phyloP scores from a whole-genome alignment of 2,797 vertebrate genomes.

The Sternotherus odoratus region DNA sequence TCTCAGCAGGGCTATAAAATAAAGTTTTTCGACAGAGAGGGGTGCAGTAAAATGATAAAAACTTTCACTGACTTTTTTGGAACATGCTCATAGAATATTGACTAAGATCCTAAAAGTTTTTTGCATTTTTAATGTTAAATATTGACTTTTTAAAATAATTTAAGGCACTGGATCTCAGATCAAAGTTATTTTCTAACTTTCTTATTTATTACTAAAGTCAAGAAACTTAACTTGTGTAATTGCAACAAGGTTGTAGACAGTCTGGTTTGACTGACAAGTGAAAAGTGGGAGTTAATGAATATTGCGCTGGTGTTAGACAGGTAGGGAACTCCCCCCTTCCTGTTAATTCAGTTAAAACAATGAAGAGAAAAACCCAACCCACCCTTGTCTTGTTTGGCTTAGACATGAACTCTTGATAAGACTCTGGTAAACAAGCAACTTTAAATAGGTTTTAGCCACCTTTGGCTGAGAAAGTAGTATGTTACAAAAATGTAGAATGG shows the following conservation, averaged over 20 bases:
- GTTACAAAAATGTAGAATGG: constrained; percentile 55
- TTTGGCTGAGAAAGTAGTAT: constrained; percentile 75
- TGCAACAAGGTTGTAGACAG: constrained; percentile 55
- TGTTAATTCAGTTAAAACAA: constrained; percentile 82
- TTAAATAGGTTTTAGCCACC: constrained; percentile 65
- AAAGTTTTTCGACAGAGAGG: background rate
- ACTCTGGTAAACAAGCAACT: constrained; percentile 75
- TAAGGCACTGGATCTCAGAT: background rate
- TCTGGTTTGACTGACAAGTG: constrained; percentile 71
- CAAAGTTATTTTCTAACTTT: constrained; percentile 36
- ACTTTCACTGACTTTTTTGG: background rate
- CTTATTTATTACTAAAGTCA: constrained; percentile 33
- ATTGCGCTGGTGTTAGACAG: constrained; percentile 78
- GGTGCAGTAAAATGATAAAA: background rate
- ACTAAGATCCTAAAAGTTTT: background rate
- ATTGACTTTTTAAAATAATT: constrained; percentile 16
- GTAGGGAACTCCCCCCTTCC: constrained; percentile 81
- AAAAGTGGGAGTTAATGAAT: constrained; percentile 75
- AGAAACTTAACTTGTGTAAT: constrained; percentile 32
- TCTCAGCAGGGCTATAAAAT: background rate
- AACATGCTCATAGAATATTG: background rate
- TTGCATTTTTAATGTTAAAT: background rate
- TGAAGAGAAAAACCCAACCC: constrained; percentile 79
- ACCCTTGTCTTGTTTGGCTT: constrained; percentile 81
- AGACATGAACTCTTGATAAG: constrained; percentile 84